Conservation (phyloP, 2,797 vertebrate genomes). For the Antennarius maculatus region DNA sequence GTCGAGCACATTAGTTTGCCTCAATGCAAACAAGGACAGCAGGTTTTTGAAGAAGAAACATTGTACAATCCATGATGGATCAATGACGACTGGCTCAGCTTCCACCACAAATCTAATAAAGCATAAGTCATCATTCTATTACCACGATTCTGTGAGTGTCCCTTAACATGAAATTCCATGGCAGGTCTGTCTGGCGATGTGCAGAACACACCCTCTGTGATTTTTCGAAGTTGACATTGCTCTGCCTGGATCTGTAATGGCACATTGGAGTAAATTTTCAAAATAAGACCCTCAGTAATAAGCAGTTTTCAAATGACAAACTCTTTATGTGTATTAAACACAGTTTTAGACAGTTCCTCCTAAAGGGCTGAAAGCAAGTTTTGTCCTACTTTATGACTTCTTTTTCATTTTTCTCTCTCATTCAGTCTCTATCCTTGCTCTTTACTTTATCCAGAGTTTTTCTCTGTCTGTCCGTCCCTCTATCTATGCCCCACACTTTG, state of each 20-base stretch:
- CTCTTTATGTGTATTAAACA: conserved; percentile 10
- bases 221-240: conserved; percentile 21
- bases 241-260: conserved; percentile 4
- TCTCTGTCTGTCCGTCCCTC: conserved; percentile 53
- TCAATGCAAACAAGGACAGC: conserved; percentile 20
- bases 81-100: conserved; percentile 42
- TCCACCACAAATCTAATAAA: conserved; percentile 55
- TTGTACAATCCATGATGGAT: conserved; percentile 44
- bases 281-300: conserved; percentile 15
- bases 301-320: conserved; percentile 54
- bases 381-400: conserved; percentile 3
- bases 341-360: conserved; percentile 11
- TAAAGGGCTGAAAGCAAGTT: conserved; percentile 2
- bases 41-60: conserved; percentile 19
- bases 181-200: conserved; percentile 17
- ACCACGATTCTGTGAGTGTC: conserved; percentile 46
- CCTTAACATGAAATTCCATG: conserved; percentile 37
- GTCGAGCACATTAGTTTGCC: conserved; percentile 43
- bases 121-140: conserved; percentile 52
- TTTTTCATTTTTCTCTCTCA: not conserved
- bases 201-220: conserved; percentile 15
- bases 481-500: conserved; percentile 67
- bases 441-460: conserved; percentile 23
- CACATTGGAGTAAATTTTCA: conserved; percentile 11
- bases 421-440: not conserved